Evolutionary conservation across 2,113 vertebrate genomes (phyloP).

Genomic region (Redunca redunca): DNA sequence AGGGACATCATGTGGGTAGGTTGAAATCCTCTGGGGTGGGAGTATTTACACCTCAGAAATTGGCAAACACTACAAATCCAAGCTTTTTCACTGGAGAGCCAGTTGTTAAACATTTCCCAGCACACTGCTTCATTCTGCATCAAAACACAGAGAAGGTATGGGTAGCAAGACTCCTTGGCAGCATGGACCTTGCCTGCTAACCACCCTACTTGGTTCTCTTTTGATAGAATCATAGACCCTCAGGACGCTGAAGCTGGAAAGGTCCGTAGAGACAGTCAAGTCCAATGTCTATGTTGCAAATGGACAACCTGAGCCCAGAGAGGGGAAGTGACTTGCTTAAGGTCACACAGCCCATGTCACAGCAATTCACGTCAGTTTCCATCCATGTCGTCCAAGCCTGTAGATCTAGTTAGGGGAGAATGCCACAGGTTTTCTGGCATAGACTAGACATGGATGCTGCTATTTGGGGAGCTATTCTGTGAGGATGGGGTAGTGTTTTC

Average conservation of each 20-base stretch:
- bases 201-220: background rate
- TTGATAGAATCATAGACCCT: background rate
- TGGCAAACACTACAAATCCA: background rate
- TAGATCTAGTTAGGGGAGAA: background rate
- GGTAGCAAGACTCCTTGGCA: background rate
- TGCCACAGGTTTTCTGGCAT: slow-evolving; percentile 54
- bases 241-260: background rate
- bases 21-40: background rate
- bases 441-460: slow-evolving; percentile 41
- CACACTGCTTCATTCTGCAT: background rate
- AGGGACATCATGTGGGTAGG: background rate
- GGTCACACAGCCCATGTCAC: background rate
- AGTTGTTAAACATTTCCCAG: background rate
- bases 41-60: slow-evolving; percentile 45
- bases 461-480: slow-evolving; percentile 60
- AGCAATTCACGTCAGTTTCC: background rate
- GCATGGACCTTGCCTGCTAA: background rate
- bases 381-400: background rate
- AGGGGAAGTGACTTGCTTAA: slow-evolving; percentile 25
- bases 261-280: background rate
- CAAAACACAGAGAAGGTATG: background rate
- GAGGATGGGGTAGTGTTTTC: slow-evolving; percentile 66
- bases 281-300: background rate
- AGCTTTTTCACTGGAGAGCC: background rate
- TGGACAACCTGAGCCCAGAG: background rate